Evolutionary conservation across 2,888 invertebrate genomes (phyloP).

Genomic region (Tolmerus cingulatus): DNA sequence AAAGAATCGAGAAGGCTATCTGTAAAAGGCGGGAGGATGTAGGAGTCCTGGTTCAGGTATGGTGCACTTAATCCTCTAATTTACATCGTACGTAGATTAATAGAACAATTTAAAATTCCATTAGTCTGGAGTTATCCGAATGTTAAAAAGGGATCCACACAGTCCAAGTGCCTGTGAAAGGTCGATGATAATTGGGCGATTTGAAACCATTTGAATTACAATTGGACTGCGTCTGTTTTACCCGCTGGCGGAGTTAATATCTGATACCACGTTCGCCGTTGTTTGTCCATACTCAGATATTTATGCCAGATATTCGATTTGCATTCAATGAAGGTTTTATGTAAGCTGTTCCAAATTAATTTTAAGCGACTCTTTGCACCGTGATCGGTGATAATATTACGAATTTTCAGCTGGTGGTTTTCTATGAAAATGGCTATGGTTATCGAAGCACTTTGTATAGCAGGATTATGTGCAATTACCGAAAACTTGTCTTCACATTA

Average conservation of each 20-base stretch:
- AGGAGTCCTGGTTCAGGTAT: neutral
- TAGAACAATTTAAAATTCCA: conserved; percentile 11
- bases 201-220: neutral
- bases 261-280: neutral
- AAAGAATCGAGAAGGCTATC: neutral
- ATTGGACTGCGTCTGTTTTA: neutral
- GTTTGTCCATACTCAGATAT: neutral
- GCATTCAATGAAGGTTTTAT: neutral
- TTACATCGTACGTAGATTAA: neutral
- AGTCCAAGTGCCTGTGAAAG: neutral
- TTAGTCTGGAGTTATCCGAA: neutral
- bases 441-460: neutral
- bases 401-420: neutral
- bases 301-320: neutral
- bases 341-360: conserved; percentile 5
- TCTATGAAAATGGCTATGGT: neutral
- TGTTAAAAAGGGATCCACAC: neutral
- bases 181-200: conserved; percentile 4
- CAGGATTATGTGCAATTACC: neutral
- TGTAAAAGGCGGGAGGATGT: neutral
- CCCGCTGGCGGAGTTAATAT: neutral
- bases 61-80: neutral
- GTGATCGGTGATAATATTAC: neutral
- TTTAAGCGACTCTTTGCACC: neutral
- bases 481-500: neutral